Evolutionary conservation across 2,888 invertebrate species (phyloP), one percentile per base, ranked within the genome.

Genomic region (Chymomyza fuscimana): DNA sequence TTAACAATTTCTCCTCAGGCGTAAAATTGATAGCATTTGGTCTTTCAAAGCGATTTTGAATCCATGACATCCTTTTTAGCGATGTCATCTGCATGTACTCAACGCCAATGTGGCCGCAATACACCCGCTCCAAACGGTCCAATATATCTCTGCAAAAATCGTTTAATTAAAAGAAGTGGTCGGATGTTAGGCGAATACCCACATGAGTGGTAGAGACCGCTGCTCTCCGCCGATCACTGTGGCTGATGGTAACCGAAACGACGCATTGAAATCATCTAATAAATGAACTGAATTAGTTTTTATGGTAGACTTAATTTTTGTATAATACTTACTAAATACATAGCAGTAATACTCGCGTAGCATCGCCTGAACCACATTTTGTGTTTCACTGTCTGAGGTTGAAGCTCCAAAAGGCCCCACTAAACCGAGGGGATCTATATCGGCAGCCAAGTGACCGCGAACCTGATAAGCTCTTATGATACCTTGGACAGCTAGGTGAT

Each of bases 61-160:
- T 98, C 99, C 99, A 99, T 92, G 98, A 97, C 91, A 98, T 98
- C 92, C 99, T 98, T 86, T 98, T 98, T 91, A 97, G 92, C 54
- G 98, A 98, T 92, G 99, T 99, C 90, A 99, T 98, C 92, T 98
- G 99, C 99, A 99, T 99, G 91, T 98, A 99, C 92, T 99, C 99
- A 4, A 98, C 96, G 32, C 99, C 99, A 87, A 99, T 99, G 91
- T 97, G 97, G 79, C 96, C 95, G 91, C 99, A 99, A 92, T 99
- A 99, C 0, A 97, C 95, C 75, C 95, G 93, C 93, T 99, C 98
- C 61, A 99, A 92, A 51, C 99, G 94, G 73, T 94, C 94, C 75
- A 99, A 93, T 89, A 99, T 99, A 91, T 99, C 99, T 76, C 97
- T 94, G 74, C 4, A 60, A 5, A 1, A 50, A 6, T 6, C n/a